A percentile compares a stretch with the other conserved stretches of the same genome.
Conservation (phyloP, 2,113 vertebrate species). For the Myotis brandtii region DNA sequence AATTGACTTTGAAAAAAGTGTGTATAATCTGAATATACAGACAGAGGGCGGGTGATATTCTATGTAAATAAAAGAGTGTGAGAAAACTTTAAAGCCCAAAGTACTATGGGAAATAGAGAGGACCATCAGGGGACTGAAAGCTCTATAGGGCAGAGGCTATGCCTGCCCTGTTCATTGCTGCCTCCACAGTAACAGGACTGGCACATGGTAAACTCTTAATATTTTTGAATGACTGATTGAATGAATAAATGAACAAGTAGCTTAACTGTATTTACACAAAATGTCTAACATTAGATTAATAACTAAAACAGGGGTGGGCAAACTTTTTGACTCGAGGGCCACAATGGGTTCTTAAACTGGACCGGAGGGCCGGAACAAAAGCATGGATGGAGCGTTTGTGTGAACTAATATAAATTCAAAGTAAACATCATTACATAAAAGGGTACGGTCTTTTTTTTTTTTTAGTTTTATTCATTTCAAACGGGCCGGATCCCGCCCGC, state of each 20-base stretch:
- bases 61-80: not conserved
- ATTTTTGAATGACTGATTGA: not conserved
- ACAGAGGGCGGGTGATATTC: not conserved
- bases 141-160: not conserved
- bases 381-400: too few species aligned
- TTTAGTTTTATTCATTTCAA: too few species aligned
- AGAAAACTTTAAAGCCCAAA: not conserved
- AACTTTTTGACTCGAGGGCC: too few species aligned
- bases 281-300: not conserved
- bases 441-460: too few species aligned
- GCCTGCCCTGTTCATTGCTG: not conserved
- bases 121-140: not conserved
- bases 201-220: not conserved
- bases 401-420: too few species aligned
- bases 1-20: constrained; percentile 25
- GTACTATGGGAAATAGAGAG: not conserved
- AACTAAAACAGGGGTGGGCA: not conserved
- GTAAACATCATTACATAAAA: too few species aligned
- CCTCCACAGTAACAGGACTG: not conserved
- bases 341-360: too few species aligned
- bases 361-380: too few species aligned
- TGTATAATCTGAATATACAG: constrained; percentile 16
- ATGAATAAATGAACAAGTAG: not conserved
- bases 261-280: not conserved
- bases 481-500: too few species aligned